Evolutionary conservation across 2,888 invertebrate species (phyloP).

Genomic region (Agelastica alni): DNA sequence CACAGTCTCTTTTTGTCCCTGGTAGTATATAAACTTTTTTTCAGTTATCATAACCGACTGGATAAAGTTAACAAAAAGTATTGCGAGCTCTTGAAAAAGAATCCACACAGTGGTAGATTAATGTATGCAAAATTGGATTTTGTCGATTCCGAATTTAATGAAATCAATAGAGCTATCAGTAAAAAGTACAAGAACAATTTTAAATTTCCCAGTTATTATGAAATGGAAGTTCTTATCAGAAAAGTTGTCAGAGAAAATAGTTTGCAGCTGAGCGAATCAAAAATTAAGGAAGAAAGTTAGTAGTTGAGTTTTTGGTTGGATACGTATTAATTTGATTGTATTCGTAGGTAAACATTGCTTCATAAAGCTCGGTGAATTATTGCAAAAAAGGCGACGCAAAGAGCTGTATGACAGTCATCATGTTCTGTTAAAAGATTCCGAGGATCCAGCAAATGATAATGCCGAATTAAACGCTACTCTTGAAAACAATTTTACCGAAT

Average conservation of each 20-base stretch:
- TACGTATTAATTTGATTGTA: neutral
- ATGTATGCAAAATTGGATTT: constrained; percentile 43
- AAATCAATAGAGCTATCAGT: constrained; percentile 45
- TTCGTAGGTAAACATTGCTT: constrained; percentile 45
- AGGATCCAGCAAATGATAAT: constrained; percentile 49
- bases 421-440: constrained; percentile 37
- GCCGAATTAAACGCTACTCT: constrained; percentile 41
- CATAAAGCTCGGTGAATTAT: constrained; percentile 46
- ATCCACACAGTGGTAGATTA: constrained; percentile 44
- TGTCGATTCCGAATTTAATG: constrained; percentile 41
- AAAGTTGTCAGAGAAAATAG: constrained; percentile 41
- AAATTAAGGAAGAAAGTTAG: constrained; percentile 45
- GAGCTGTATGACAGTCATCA: constrained; percentile 48
- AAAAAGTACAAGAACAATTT: constrained; percentile 47
- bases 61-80: constrained; percentile 43
- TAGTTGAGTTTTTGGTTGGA: no score
- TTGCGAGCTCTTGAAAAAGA: constrained; percentile 44
- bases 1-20: no score
- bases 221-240: constrained; percentile 45
- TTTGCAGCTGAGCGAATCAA: constrained; percentile 38
- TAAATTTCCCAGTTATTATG: constrained; percentile 48
- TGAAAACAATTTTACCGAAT: constrained; percentile 40
- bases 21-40: no score
- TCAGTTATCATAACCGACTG: constrained; percentile 39
- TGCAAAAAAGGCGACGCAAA: constrained; percentile 46